A percentile compares a stretch with the other conserved stretches of the same genome.
These are phyloP conservation scores for Patiria pectinifera DNA, from an alignment of 53 echinoderm and acorn worm genomes.

Conservation along the genomic window DNA sequence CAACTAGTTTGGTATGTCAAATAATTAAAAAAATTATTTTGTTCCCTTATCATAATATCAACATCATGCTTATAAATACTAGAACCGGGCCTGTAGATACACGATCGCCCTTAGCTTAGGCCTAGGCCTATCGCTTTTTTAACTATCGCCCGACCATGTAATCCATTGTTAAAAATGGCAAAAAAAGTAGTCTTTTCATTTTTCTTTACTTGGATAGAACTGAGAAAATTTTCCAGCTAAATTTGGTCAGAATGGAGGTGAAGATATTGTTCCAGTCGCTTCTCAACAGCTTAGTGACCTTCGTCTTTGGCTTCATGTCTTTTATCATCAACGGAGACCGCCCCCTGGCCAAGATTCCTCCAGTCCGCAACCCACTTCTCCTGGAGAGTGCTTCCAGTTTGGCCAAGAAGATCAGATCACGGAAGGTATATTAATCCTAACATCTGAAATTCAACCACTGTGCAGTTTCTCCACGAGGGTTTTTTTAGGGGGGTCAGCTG, in stretches of 20 bases:
- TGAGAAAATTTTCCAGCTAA: neutral
- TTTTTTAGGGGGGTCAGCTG: no score
- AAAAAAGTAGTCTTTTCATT: neutral
- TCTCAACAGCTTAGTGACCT: conserved; percentile 54
- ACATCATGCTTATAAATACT: no score
- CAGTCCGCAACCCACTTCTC: conserved; percentile 76
- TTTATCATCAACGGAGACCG: conserved; percentile 87
- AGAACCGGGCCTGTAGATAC: no score
- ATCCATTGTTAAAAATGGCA: no score
- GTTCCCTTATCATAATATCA: no score
- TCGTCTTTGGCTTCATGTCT: conserved; percentile 72
- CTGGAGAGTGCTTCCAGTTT: conserved; percentile 88
- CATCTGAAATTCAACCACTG: no score
- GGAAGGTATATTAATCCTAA: conserved; percentile 63
- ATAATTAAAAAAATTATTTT: no score
- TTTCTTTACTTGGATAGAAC: neutral
- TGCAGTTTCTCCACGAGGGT: no score
- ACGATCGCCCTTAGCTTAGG: no score
- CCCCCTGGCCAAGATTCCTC: conserved; percentile 80
- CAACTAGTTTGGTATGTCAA: no score
- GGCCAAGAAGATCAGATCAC: conserved; percentile 79
- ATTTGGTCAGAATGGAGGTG: conserved; percentile 14
- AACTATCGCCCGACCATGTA: no score
- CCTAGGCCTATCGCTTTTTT: no score
- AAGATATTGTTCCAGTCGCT: conserved; percentile 45